Conservation (phyloP, 2,113 vertebrate genomes). For the Varanus salvator region DNA sequence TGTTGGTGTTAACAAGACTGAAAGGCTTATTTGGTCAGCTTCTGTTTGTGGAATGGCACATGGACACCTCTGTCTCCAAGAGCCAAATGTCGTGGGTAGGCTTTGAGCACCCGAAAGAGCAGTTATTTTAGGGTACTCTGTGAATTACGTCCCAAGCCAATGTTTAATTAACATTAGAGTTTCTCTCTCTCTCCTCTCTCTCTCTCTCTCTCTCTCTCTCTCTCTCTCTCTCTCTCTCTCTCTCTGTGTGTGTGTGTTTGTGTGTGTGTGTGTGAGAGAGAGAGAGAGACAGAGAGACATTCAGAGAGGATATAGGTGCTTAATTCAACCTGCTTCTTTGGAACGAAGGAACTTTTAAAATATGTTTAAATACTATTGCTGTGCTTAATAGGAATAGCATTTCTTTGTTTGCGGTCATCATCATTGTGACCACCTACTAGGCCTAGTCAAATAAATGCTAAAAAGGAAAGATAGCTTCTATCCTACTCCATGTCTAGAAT, state of each 20-base stretch:
- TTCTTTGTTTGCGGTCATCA: neutral
- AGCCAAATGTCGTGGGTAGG: too few relatives aligned
- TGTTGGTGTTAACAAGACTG: too few relatives aligned
- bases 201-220: too few relatives aligned
- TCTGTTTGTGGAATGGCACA: too few relatives aligned
- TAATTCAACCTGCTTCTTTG: neutral
- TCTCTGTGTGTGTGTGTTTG: too few relatives aligned
- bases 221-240: too few relatives aligned
- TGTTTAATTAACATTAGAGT: neutral
- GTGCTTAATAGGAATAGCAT: neutral
- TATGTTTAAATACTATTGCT: neutral
- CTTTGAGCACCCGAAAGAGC: too few relatives aligned
- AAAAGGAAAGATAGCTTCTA: constrained; percentile 23
- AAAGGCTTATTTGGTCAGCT: too few relatives aligned
- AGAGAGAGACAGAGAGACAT: too few relatives aligned
- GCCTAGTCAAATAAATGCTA: constrained; percentile 3
- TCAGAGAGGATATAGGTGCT: neutral
- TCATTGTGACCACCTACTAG: neutral
- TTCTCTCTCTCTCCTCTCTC: too few relatives aligned
- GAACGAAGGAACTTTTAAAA: neutral
- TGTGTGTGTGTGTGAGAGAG: too few relatives aligned
- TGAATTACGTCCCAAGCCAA: neutral
- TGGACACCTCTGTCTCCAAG: too few relatives aligned
- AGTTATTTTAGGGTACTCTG: neutral
- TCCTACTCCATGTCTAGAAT: neutral